Evolutionary conservation across 2,888 invertebrate species (phyloP).

Genomic region (Elmis aenea): DNA sequence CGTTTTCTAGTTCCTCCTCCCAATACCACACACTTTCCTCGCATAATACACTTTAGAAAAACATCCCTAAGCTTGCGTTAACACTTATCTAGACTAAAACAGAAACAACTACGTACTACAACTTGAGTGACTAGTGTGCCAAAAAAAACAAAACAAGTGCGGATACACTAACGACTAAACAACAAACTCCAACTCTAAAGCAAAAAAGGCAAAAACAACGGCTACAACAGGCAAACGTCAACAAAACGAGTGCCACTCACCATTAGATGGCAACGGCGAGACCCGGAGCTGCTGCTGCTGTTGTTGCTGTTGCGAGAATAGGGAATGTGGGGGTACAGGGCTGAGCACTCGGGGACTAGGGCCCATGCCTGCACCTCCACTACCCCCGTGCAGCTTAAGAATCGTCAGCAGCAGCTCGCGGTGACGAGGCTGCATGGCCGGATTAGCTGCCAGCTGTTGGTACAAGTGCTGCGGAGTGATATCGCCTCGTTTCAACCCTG

Average conservation of each 20-base stretch:
- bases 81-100: too few relatives aligned
- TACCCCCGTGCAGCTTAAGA: slow-evolving; percentile 50
- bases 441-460: slow-evolving; percentile 69
- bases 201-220: too few relatives aligned
- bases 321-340: slow-evolving; percentile 42
- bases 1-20: too few relatives aligned
- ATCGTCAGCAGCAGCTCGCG: slow-evolving; percentile 67
- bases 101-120: too few relatives aligned
- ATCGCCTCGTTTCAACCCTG: slow-evolving; percentile 72
- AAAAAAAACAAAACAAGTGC: slow-evolving; percentile 4
- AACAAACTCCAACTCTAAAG: too few relatives aligned
- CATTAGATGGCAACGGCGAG: slow-evolving; percentile 60
- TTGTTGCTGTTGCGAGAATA: slow-evolving; percentile 49
- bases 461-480: slow-evolving; percentile 70
- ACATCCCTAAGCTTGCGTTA: too few relatives aligned
- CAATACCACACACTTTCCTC: too few relatives aligned
- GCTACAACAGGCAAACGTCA: slow-evolving; percentile 1
- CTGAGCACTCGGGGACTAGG: slow-evolving; percentile 41
- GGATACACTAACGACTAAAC: too few relatives aligned
- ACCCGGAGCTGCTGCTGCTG: slow-evolving; percentile 49
- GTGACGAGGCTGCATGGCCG: slow-evolving; percentile 67
- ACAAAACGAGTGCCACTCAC: slow-evolving; percentile 40
- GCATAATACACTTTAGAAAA: too few relatives aligned
- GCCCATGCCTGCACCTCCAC: slow-evolving; percentile 39
- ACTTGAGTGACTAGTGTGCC: slow-evolving; percentile 1